phyloP scores from a whole-genome alignment of 2,797 vertebrate species.

The Muraenolepis orangiensis region DNA sequence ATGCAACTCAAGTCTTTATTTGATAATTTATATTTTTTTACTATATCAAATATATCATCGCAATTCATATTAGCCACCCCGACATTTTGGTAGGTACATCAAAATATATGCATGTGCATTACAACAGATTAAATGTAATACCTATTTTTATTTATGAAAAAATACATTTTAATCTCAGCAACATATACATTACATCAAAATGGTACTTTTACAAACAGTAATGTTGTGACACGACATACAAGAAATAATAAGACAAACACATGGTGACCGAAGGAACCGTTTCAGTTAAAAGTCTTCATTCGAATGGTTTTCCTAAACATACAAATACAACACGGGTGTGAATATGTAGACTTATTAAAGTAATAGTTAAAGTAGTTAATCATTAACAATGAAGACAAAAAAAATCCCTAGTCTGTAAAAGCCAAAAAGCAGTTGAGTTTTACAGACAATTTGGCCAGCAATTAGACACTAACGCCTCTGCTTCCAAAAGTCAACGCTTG shows the following conservation, averaged over 20 bases:
- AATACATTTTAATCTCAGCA: constrained; percentile 58
- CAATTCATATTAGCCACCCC: constrained; percentile 7
- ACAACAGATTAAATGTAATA: constrained; percentile 34
- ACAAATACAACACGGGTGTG: background rate
- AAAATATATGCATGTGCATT: constrained; percentile 27
- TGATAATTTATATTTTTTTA: constrained; percentile 2
- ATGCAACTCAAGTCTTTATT: background rate
- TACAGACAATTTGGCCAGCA: background rate
- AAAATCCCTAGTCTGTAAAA: background rate
- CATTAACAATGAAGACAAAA: constrained; percentile 3
- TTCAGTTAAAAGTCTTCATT: background rate
- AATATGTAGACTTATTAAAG: background rate
- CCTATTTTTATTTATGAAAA: constrained; percentile 61
- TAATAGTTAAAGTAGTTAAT: background rate
- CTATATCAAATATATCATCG: constrained; percentile 3
- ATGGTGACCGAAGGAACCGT: background rate
- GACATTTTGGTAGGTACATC: constrained; percentile 43
- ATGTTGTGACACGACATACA: constrained; percentile 20
- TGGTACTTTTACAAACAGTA: constrained; percentile 26
- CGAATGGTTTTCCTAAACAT: background rate
- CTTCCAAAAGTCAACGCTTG: background rate
- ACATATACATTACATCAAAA: constrained; percentile 35
- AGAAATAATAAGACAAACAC: constrained; percentile 13
- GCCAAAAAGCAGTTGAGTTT: background rate
- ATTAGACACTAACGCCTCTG: background rate